Base-by-base conservation (phyloP, 2,113 vertebrate species). In the Myxocyprinus asiaticus region DNA sequence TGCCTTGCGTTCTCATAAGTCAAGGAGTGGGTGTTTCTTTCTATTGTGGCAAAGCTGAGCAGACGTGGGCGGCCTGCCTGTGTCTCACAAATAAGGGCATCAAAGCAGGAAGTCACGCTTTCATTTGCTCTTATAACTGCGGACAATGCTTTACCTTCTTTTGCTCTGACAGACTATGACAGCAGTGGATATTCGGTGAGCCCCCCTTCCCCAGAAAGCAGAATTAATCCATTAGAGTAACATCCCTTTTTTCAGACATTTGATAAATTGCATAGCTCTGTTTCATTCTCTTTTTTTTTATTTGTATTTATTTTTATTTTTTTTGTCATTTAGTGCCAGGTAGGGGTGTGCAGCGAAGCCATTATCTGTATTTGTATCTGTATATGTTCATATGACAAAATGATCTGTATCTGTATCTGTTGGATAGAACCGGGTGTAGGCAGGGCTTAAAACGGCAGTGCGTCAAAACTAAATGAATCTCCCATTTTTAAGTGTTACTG, bases 31-130 rank as follows among this genome's bases (percentile, higher is more conserved):
- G 14, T 67, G 22, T 44, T 7, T 48, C 0, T 8, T 51, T 70
- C 48, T 65, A 7, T 76, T 53, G 48, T 50, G 72, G 45, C 33
- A 3, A 64, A 76, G 14, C 61, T 74, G 42, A 71, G 53, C 14
- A 74, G 44, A 61, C 61, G n/a, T 10, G 4, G 44, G 70, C 51
- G 51, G 80, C 84, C 22, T 33, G 69, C 79, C 50, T 17, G 63
- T 58, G 81, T 83, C 86, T 89, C 65, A 87, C 81, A 89, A 90
- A 87, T 86, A 82, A 86, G 55, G 17, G 83, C 90, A 90, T 90
- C 87, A 91, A 89, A 90, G 87, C 7, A 85, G 59, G 44, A 72
- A 43, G 64, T 81, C 76, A 69, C 7, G 50, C 83, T 84, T 84
- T 84, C 79, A 84, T 81, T 75, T 78, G 22, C 69, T 70, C 64